Conservation (phyloP, 2,888 invertebrate genomes). For the Melieria picta region DNA sequence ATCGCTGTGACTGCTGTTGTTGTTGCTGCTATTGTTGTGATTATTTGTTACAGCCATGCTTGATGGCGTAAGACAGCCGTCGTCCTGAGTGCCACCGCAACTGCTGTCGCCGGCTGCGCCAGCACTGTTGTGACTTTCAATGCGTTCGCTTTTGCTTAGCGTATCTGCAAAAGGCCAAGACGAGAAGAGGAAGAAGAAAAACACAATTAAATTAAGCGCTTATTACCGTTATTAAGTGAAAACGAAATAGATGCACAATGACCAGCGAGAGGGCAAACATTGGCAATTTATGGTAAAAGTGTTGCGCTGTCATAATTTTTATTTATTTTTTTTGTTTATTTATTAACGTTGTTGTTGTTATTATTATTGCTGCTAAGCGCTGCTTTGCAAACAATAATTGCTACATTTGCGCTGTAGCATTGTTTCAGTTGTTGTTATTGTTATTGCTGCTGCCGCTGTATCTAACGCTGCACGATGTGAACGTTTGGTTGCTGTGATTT, state of each 20-base stretch:
- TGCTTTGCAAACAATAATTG: no score
- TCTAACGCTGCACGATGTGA: no score
- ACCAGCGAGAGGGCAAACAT: conserved; percentile 14
- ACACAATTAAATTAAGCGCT: conserved; percentile 34
- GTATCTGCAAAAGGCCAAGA: conserved; percentile 50
- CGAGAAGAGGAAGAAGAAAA: conserved; percentile 41
- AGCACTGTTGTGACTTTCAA: conserved; percentile 38
- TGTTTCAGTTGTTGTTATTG: no score
- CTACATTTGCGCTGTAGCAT: no score
- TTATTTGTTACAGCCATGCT: conserved; percentile 16
- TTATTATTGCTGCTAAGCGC: no score
- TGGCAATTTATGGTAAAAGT: neutral
- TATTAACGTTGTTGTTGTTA: no score
- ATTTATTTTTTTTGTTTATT: no score
- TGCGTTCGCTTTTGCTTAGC: conserved; percentile 48
- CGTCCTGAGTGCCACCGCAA: conserved; percentile 29
- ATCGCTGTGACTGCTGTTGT: conserved; percentile 22
- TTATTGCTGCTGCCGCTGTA: no score
- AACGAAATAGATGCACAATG: conserved; percentile 43
- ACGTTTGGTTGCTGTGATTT: no score
- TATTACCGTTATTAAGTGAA: conserved; percentile 52
- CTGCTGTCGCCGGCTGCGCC: conserved; percentile 35
- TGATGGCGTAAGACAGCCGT: conserved; percentile 28
- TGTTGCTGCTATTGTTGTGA: conserved; percentile 33
- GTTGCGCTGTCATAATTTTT: no score